These are phyloP conservation scores for Apodemus speciosus DNA, from an alignment of 2,113 vertebrate genomes.

Conservation along the genomic window DNA sequence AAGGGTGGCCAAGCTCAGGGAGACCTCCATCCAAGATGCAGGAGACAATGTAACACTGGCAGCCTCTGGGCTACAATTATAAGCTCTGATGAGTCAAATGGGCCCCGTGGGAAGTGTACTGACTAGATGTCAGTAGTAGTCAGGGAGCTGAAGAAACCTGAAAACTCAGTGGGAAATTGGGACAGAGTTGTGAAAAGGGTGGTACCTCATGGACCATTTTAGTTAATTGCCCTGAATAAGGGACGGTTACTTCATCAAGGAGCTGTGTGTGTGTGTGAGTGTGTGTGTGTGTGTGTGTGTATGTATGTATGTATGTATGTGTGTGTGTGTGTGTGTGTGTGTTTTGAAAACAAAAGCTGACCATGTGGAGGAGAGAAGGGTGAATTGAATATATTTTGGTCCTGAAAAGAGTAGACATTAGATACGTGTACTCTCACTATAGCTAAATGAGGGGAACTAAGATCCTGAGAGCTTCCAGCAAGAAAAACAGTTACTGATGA, in stretches of 20 bases:
- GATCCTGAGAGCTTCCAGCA: not conserved
- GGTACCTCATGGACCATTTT: not conserved
- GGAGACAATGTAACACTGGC: not conserved
- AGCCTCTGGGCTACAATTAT: not conserved
- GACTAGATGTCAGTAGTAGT: conserved; percentile 4
- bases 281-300: not conserved
- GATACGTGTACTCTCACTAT: not conserved
- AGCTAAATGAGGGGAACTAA: not conserved
- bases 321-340: not conserved
- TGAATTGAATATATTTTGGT: conserved; percentile 24
- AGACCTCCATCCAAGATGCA: not conserved
- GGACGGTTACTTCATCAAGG: conserved; percentile 13
- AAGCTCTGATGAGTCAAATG: conserved; percentile 33
- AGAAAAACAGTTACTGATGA: not conserved
- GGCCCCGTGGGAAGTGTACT: not conserved
- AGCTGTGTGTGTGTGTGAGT: not conserved
- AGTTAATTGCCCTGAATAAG: conserved; percentile 25
- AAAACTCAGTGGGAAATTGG: conserved; percentile 19
- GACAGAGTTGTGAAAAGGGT: conserved; percentile 14
- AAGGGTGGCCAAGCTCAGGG: not conserved
- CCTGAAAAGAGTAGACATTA: not conserved
- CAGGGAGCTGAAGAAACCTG: conserved; percentile 52
- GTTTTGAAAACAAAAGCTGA: conserved; percentile 14
- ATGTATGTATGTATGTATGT: not conserved
- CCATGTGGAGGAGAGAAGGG: not conserved